phyloP scores from a whole-genome alignment of 2,888 invertebrate genomes.

The Amiota communis region DNA sequence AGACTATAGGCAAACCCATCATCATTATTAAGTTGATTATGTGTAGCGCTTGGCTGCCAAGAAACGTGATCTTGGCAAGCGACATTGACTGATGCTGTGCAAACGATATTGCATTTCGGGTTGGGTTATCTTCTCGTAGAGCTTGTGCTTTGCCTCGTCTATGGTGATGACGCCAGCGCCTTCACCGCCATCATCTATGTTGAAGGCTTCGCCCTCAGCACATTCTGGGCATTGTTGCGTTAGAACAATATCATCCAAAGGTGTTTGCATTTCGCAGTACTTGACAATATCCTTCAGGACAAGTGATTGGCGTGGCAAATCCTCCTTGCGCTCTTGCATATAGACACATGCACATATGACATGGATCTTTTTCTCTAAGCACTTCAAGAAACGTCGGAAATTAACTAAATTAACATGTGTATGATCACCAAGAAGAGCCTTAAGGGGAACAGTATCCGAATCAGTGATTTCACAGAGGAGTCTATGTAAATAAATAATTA shows the following conservation, averaged over 20 bases:
- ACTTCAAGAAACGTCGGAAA: constrained; percentile 74
- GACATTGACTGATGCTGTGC: constrained; percentile 71
- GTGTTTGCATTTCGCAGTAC: constrained; percentile 69
- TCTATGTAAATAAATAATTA: too few relatives aligned
- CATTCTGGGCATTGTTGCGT: constrained; percentile 73
- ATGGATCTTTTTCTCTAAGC: constrained; percentile 75
- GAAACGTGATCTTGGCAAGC: constrained; percentile 69
- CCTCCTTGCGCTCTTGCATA: constrained; percentile 60
- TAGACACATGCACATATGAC: constrained; percentile 75
- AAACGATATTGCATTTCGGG: constrained; percentile 73
- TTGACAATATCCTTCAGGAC: constrained; percentile 63
- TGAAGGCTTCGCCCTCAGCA: constrained; percentile 72
- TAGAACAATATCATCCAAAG: constrained; percentile 74
- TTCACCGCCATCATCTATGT: constrained; percentile 68
- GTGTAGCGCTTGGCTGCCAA: constrained; percentile 65
- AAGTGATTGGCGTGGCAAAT: constrained; percentile 53
- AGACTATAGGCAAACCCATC: too few relatives aligned
- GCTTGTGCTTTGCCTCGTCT: constrained; percentile 59
- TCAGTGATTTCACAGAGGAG: constrained; percentile 72
- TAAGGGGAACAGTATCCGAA: constrained; percentile 74
- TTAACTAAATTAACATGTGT: constrained; percentile 76
- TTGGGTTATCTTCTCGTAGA: constrained; percentile 69
- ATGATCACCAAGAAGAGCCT: constrained; percentile 76
- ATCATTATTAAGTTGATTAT: constrained; percentile 31
- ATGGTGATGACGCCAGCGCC: constrained; percentile 58